Conservation (phyloP, 2,888 invertebrate species). For the Sinohyriopsis cumingii region DNA sequence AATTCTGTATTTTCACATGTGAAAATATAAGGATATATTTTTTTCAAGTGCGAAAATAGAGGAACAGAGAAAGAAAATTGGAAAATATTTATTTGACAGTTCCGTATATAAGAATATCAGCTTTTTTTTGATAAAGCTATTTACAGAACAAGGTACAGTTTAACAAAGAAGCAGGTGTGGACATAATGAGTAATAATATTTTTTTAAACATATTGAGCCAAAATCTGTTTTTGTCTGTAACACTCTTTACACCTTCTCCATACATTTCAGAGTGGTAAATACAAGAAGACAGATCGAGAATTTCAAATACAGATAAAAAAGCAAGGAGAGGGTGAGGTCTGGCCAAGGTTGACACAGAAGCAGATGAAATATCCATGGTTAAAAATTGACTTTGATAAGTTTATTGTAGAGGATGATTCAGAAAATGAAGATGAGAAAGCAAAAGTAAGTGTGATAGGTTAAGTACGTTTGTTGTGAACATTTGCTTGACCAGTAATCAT, state of each 20-base stretch:
- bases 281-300: conserved; percentile 80
- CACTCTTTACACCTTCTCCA: too few species aligned
- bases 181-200: too few species aligned
- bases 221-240: too few species aligned
- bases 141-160: too few species aligned
- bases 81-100: too few species aligned
- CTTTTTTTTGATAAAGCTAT: too few species aligned
- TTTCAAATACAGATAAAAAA: conserved; percentile 85
- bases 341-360: conserved; percentile 87
- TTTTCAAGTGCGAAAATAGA: too few species aligned
- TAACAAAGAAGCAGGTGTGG: too few species aligned
- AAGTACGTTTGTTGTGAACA: neutral
- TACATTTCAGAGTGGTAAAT: conserved; percentile 63
- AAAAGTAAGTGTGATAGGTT: conserved; percentile 5
- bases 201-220: neutral
- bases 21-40: too few species aligned
- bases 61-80: too few species aligned
- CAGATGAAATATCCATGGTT: conserved; percentile 92
- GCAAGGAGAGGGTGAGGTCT: conserved; percentile 79
- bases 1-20: too few species aligned
- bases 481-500: conserved; percentile 9
- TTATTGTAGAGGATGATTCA: conserved; percentile 86
- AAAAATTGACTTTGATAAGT: conserved; percentile 93
- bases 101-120: too few species aligned
- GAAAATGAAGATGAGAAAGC: conserved; percentile 68